These are phyloP conservation scores for Pardalotus punctatus DNA, from an alignment of 2,113 vertebrate species.

Conservation along the genomic window DNA sequence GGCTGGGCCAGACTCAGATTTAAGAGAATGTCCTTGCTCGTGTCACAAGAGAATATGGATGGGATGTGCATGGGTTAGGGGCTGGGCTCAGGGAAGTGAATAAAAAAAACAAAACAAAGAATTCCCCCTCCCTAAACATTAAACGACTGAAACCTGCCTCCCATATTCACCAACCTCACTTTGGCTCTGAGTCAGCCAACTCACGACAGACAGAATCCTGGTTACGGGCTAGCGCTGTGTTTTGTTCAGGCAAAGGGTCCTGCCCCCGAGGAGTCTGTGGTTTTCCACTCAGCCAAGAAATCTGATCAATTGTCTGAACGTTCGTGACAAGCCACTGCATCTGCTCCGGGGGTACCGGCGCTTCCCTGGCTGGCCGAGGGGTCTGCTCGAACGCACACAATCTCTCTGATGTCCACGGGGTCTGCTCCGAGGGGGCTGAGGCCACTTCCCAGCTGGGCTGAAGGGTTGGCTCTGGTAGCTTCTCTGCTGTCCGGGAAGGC, in stretches of 20 bases:
- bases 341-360: slow-evolving; percentile 54
- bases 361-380: slow-evolving; percentile 74
- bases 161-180: slow-evolving; percentile 74
- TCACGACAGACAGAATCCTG: slow-evolving; percentile 77
- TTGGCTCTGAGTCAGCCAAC: slow-evolving; percentile 74
- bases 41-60: slow-evolving; percentile 64
- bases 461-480: slow-evolving; percentile 60
- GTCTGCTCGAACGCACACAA: slow-evolving; percentile 69
- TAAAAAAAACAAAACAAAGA: slow-evolving; percentile 44
- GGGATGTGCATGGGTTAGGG: slow-evolving; percentile 59
- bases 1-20: slow-evolving; percentile 49
- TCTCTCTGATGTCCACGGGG: slow-evolving; percentile 74
- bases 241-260: slow-evolving; percentile 78
- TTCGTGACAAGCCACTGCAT: slow-evolving; percentile 62
- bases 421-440: slow-evolving; percentile 68
- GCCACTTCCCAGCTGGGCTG: slow-evolving; percentile 60
- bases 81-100: slow-evolving; percentile 58
- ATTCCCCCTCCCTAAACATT: slow-evolving; percentile 71
- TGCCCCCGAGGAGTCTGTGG: slow-evolving; percentile 63
- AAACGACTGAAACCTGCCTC: slow-evolving; percentile 67
- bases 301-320: slow-evolving; percentile 74
- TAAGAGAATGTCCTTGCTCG: slow-evolving; percentile 65
- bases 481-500: slow-evolving; percentile 68
- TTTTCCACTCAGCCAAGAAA: slow-evolving; percentile 78
- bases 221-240: slow-evolving; percentile 67